Evolutionary conservation across 2,888 invertebrate genomes (phyloP).

Genomic region (Mesochorus sp.): DNA sequence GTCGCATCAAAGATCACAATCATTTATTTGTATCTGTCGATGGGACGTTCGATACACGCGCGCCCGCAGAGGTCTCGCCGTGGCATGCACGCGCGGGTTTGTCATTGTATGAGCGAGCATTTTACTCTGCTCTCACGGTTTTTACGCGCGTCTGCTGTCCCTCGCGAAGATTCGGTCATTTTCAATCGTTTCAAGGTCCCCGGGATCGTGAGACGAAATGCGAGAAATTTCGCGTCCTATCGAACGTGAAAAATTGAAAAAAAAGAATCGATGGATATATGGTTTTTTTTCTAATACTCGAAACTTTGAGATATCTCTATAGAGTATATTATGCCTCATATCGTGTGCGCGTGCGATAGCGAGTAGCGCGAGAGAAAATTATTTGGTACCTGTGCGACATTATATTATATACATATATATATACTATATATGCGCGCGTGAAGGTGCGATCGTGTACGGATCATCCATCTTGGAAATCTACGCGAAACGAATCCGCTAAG

Average conservation of each 20-base stretch:
- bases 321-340: too few species aligned
- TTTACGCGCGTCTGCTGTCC: slow-evolving; percentile 7
- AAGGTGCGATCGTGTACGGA: slow-evolving; percentile 7
- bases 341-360: too few species aligned
- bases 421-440: too few species aligned
- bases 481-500: slow-evolving; percentile 45
- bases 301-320: background rate
- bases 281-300: background rate
- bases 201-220: too few species aligned
- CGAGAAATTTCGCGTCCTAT: too few species aligned
- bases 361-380: background rate
- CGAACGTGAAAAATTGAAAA: too few species aligned
- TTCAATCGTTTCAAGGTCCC: too few species aligned
- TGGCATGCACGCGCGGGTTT: too few species aligned
- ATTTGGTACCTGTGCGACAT: background rate
- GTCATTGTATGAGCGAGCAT: slow-evolving; percentile 55
- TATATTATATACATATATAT: background rate
- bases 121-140: slow-evolving; percentile 22
- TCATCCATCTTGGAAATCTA: slow-evolving; percentile 39
- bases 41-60: slow-evolving; percentile 35
- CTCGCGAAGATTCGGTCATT: too few species aligned
- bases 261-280: slow-evolving; percentile 11
- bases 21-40: slow-evolving; percentile 70
- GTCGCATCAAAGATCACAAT: slow-evolving; percentile 73
- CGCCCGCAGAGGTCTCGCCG: background rate